Percentiles rank a stretch among this genome's conserved stretches.
Evolutionary conservation across 2,797 vertebrate genomes (phyloP).

Genomic region (Lates japonicus): DNA sequence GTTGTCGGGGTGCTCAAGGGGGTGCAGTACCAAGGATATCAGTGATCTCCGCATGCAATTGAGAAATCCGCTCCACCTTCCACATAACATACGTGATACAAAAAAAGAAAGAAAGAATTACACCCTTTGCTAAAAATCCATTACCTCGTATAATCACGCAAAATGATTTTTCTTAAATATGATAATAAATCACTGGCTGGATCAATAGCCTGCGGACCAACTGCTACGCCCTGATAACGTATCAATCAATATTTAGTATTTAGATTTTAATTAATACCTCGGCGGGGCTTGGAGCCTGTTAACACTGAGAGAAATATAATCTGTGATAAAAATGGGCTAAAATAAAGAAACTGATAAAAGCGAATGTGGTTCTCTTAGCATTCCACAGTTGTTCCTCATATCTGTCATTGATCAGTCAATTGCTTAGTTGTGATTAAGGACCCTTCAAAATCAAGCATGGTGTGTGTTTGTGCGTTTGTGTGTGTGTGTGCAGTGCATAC

Average conservation of each 20-base stretch:
- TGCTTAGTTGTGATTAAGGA: conserved; percentile 90
- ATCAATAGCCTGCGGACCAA: conserved; percentile 96
- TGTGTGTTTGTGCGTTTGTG: conserved; percentile 34
- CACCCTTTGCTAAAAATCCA: conserved; percentile 93
- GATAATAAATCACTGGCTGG: conserved; percentile 99
- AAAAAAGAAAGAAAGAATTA: conserved; percentile 91
- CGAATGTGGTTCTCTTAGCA: conserved; percentile 83
- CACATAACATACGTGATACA: conserved; percentile 90
- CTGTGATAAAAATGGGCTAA: conserved; percentile 90
- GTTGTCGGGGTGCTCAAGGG: neutral
- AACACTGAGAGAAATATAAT: conserved; percentile 95
- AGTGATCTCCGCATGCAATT: conserved; percentile 89
- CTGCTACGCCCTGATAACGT: conserved; percentile 98
- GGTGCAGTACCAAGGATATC: conserved; percentile 85
- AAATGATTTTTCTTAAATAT: conserved; percentile 99
- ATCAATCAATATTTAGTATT: conserved; percentile 99
- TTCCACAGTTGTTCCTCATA: conserved; percentile 92
- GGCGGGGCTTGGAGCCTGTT: conserved; percentile 87
- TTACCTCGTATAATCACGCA: conserved; percentile 97
- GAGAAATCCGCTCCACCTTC: conserved; percentile 90
- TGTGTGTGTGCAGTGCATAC: conserved; percentile 41
- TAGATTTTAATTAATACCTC: conserved; percentile 99
- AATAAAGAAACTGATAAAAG: conserved; percentile 74
- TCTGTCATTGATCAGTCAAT: conserved; percentile 94
- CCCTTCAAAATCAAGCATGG: conserved; percentile 78